Evolutionary conservation across 2,797 vertebrate genomes (phyloP).

Genomic region (Oceanodroma leucorhoa): DNA sequence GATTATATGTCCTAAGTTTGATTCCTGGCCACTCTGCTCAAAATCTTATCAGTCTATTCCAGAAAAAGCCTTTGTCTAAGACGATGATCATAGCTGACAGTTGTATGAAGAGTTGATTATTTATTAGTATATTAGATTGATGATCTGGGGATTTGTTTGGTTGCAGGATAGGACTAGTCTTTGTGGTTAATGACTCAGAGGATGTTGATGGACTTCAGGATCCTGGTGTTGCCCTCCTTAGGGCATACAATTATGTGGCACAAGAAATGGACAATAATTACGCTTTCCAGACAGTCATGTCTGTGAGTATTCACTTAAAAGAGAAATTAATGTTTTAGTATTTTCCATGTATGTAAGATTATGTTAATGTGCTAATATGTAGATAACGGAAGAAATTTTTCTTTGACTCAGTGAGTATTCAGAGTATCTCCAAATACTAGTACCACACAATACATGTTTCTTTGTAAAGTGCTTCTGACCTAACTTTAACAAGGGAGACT

Average conservation of each 20-base stretch:
- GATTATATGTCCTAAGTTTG: background rate
- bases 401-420: background rate
- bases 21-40: background rate
- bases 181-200: slow-evolving; percentile 90
- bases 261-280: slow-evolving; percentile 90
- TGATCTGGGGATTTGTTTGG: background rate
- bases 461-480: background rate
- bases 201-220: slow-evolving; percentile 92
- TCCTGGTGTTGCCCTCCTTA: slow-evolving; percentile 89
- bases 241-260: slow-evolving; percentile 92
- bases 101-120: background rate
- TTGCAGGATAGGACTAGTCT: slow-evolving; percentile 91
- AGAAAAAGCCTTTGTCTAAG: background rate
- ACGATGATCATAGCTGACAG: background rate
- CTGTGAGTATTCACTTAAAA: slow-evolving; percentile 79
- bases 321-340: background rate
- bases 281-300: slow-evolving; percentile 89
- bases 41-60: background rate
- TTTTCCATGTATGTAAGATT: background rate
- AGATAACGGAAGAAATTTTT: background rate
- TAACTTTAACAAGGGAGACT: background rate
- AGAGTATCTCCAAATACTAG: background rate
- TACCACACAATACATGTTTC: background rate
- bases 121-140: background rate
- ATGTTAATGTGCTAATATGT: background rate